Conservation (phyloP, 1,140 invertebrate species). For the Panagrolaimus sp. region DNA sequence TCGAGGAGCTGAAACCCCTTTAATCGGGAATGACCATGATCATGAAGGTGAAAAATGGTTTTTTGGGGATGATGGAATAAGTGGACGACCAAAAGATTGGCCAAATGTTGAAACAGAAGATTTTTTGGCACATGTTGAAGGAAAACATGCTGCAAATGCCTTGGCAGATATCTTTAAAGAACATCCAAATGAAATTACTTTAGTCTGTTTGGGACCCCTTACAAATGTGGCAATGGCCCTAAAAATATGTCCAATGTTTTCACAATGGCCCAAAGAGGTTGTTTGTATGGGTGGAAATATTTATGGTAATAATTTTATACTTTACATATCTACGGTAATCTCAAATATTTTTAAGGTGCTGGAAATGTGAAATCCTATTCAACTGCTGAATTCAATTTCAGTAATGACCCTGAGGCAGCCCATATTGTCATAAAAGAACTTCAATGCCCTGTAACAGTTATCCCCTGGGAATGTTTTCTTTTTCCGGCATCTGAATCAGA, state of each 20-base stretch:
- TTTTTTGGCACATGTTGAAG: constrained; percentile 26
- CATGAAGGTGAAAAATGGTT: constrained; percentile 38
- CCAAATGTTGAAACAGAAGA: constrained; percentile 34
- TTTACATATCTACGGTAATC: constrained; percentile 20
- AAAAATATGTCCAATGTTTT: constrained; percentile 68
- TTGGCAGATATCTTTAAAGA: constrained; percentile 61
- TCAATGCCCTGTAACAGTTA: constrained; percentile 67
- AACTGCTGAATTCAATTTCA: constrained; percentile 75
- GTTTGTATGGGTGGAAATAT: constrained; percentile 75
- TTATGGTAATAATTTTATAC: constrained; percentile 60
- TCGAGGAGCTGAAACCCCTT: constrained; percentile 46
- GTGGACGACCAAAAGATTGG: constrained; percentile 50
- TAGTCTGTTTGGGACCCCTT: constrained; percentile 70
- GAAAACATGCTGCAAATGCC: constrained; percentile 42
- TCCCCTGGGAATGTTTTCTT: constrained; percentile 58
- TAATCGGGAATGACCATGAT: constrained; percentile 37
- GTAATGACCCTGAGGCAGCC: constrained; percentile 72
- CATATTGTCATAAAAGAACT: constrained; percentile 79
- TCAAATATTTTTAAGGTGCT: constrained; percentile 52
- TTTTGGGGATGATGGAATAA: constrained; percentile 54
- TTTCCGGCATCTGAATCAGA: constrained; percentile 27
- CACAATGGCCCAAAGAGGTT: constrained; percentile 66
- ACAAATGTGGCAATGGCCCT: constrained; percentile 73
- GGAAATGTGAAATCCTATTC: constrained; percentile 69
- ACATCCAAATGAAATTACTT: constrained; percentile 63